Evolutionary conservation across 2,797 vertebrate species (phyloP).

Genomic region (Coccyzus lansbergi): DNA sequence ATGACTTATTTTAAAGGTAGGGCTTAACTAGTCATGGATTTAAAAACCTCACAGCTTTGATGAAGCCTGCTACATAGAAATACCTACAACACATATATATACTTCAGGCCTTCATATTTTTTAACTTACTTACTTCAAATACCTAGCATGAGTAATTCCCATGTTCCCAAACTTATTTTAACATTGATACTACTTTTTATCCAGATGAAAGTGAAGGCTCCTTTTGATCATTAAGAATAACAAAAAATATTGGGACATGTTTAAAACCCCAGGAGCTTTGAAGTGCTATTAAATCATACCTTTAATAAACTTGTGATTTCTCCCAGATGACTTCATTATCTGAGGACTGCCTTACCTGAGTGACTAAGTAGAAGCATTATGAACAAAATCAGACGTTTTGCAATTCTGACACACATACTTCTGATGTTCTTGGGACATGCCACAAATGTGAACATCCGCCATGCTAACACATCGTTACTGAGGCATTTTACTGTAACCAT

Average conservation of each 20-base stretch:
- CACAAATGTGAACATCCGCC: neutral
- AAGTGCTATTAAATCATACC: neutral
- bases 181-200: slow-evolving; percentile 24
- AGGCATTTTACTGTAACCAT: neutral
- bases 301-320: slow-evolving; percentile 33
- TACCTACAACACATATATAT: neutral
- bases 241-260: neutral
- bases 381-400: neutral
- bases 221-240: slow-evolving; percentile 17
- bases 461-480: neutral
- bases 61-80: neutral
- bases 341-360: neutral
- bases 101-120: neutral
- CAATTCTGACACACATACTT: neutral
- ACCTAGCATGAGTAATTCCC: neutral
- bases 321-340: slow-evolving; percentile 33
- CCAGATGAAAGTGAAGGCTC: neutral
- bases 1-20: neutral
- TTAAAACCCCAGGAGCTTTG: slow-evolving; percentile 4
- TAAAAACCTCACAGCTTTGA: neutral
- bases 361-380: neutral
- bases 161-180: slow-evolving; percentile 14
- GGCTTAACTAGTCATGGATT: neutral
- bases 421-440: neutral
- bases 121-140: neutral